These are phyloP conservation scores for Chrysodeixis includens DNA, from an alignment of 2,888 invertebrate genomes.

Conservation along the genomic window DNA sequence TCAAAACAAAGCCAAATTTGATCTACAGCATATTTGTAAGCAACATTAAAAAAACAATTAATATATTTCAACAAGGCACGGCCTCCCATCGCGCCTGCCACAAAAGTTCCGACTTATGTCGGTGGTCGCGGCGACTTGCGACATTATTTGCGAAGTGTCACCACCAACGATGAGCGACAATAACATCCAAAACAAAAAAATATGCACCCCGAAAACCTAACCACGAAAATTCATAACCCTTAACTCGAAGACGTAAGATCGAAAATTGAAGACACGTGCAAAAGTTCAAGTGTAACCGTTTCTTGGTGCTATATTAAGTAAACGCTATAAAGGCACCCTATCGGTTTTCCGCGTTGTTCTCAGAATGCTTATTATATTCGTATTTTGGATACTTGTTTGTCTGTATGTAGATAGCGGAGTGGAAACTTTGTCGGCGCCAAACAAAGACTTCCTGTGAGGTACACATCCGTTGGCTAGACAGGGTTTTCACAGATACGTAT, in stretches of 20 bases:
- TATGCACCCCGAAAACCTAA: constrained; percentile 8
- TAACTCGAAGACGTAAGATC: constrained; percentile 31
- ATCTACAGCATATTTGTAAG: constrained; percentile 38
- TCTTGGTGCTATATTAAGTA: constrained; percentile 60
- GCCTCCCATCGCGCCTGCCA: constrained; percentile 58
- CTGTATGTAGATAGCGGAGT: constrained; percentile 64
- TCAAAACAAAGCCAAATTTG: constrained; percentile 30
- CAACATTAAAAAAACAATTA: constrained; percentile 52
- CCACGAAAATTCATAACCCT: constrained; percentile 6
- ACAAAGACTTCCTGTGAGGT: constrained; percentile 81
- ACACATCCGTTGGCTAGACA: constrained; percentile 46
- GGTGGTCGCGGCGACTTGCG: constrained; percentile 65
- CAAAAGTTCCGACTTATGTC: constrained; percentile 71
- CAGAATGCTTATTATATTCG: constrained; percentile 75
- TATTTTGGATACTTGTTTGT: constrained; percentile 75
- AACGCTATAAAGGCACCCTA: constrained; percentile 78
- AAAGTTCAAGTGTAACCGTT: constrained; percentile 33
- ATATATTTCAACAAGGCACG: constrained; percentile 59
- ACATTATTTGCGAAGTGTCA: constrained; percentile 80
- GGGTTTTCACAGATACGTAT: constrained; percentile 54
- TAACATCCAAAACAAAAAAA: constrained; percentile 62
- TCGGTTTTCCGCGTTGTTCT: constrained; percentile 82
- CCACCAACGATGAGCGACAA: constrained; percentile 74
- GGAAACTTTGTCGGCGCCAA: constrained; percentile 77
- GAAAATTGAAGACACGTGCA: constrained; percentile 34